Evolutionary conservation across 2,113 vertebrate species (phyloP).

Genomic region (Epinephelus fuscoguttatus): DNA sequence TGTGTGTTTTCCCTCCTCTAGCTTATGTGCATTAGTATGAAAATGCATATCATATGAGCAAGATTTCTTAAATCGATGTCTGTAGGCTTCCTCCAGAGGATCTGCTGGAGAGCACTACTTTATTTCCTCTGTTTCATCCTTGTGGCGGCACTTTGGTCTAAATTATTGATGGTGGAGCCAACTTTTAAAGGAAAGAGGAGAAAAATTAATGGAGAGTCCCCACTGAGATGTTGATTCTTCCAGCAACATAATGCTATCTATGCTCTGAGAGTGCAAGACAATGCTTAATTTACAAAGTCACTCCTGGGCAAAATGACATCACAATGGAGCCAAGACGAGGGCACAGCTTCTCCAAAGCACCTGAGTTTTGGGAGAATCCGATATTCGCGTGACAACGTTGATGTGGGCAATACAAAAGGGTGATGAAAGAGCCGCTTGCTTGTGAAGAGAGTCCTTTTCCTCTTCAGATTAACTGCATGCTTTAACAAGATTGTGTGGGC

Average conservation of each 20-base stretch:
- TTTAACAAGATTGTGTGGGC: slow-evolving; percentile 85
- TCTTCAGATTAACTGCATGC: slow-evolving; percentile 82
- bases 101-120: slow-evolving; percentile 40
- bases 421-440: slow-evolving; percentile 75
- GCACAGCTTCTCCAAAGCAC: slow-evolving; percentile 19
- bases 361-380: slow-evolving; percentile 58
- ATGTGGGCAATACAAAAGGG: slow-evolving; percentile 70
- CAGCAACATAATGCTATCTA: slow-evolving; percentile 12
- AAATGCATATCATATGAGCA: slow-evolving; percentile 18
- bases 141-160: slow-evolving; percentile 34
- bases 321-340: slow-evolving; percentile 22
- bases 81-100: slow-evolving; percentile 18
- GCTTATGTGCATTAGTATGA: neutral
- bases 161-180: slow-evolving; percentile 52
- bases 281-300: slow-evolving; percentile 45
- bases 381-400: slow-evolving; percentile 56
- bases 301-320: slow-evolving; percentile 43
- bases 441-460: slow-evolving; percentile 74
- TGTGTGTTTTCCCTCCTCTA: slow-evolving; percentile 19
- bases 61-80: slow-evolving; percentile 35
- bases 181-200: slow-evolving; percentile 39
- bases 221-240: slow-evolving; percentile 33
- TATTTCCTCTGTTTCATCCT: slow-evolving; percentile 44
- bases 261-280: slow-evolving; percentile 6
- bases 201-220: slow-evolving; percentile 40